Base-by-base conservation (phyloP, 2,888 invertebrate genomes). In the Lochmaea capreae region DNA sequence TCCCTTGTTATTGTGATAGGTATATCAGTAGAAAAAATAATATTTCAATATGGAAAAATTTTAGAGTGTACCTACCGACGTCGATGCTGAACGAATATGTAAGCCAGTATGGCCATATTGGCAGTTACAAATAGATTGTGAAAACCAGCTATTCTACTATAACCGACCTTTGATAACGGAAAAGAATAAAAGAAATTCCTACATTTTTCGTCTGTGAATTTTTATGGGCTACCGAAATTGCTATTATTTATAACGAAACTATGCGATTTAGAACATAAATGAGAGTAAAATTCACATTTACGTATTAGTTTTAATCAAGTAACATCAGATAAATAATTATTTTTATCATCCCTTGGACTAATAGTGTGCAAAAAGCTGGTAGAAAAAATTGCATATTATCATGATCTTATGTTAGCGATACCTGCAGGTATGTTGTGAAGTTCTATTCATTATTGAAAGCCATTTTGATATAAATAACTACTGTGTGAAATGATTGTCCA, bases 51-150 rank as follows among this genome's bases (percentile, higher is more conserved):
- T n/a, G n/a, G n/a, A n/a, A n/a, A n/a, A 18, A 9, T 54, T 54
- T 54, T 54, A 18, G 10, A 54, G 54, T 54, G 54, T 54, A 54
- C 54, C 9, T 54, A 54, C 54, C 9, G 18, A 54, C 54, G 9
- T 3, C 12, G 14, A 74, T 77, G 75, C 74, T 72, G 74, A 67
- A 72, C 72, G 68, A 74, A 77, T 77, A 77, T 74, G 71, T 77
- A 74, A 63, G 71, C 70, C 65, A 69, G 67, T 65, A 75, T 67
- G 71, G 70, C 66, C 52, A 71, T 75, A 77, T 77, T 76, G 77
- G 74, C 77, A 77, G 77, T 74, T 70, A 72, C 75, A 70, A 74
- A 77, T 75, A 70, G 75, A 65, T 74, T 42, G 62, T 43, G 67
- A 72, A 71, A 72, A 61, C n/a, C 59, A 66, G 52, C 52, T 61